phyloP scores from a whole-genome alignment of 2,113 vertebrate genomes.

The Lichenostomus cassidix region DNA sequence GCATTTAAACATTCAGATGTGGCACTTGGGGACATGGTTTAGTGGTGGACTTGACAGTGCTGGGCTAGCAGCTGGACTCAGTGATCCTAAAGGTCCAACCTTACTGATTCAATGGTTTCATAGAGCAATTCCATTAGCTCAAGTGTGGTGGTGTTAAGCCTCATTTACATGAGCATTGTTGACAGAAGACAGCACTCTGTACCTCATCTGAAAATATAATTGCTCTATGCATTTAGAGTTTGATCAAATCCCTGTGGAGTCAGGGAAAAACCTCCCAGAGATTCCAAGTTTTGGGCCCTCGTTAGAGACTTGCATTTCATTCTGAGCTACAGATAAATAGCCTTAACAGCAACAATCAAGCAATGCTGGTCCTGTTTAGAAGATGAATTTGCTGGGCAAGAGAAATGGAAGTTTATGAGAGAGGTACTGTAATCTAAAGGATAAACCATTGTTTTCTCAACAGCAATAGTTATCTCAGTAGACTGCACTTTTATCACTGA shows the following conservation, averaged over 20 bases:
- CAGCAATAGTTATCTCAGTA: conserved; percentile 29
- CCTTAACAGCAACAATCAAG: neutral
- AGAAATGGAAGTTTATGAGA: conserved; percentile 8
- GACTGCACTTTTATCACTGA: neutral
- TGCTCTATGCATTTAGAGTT: neutral
- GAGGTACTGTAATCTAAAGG: conserved; percentile 4
- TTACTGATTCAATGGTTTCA: neutral
- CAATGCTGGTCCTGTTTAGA: neutral
- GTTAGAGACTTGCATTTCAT: neutral
- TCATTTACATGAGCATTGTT: neutral
- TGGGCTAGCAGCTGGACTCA: neutral
- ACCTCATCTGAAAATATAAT: neutral
- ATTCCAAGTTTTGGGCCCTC: neutral
- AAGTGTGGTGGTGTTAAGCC: neutral
- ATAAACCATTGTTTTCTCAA: conserved; percentile 30
- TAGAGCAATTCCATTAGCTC: neutral
- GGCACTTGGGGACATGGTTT: neutral
- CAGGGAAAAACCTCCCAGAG: neutral
- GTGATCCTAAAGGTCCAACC: neutral
- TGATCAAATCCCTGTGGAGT: neutral
- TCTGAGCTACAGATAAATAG: conserved; percentile 4
- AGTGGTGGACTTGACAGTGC: neutral
- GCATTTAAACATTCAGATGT: neutral
- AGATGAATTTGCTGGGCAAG: neutral
- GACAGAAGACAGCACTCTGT: neutral